These are phyloP conservation scores for Acutogordius australiensis DNA, from an alignment of 2,888 invertebrate species.

Conservation along the genomic window DNA sequence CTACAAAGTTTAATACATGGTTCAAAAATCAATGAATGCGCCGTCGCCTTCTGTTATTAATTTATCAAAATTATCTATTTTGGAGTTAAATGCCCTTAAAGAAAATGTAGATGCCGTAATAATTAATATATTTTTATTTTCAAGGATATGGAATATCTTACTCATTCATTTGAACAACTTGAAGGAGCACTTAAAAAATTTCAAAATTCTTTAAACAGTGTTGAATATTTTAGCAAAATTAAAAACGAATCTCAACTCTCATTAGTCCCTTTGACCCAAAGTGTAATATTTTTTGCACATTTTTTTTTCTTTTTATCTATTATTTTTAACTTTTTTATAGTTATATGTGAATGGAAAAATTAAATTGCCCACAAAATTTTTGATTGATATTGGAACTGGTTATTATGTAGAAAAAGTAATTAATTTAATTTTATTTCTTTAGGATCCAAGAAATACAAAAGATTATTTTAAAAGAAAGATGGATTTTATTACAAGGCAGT, in stretches of 20 bases:
- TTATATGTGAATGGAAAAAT: neutral
- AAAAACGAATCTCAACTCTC: neutral
- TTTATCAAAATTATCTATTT: neutral
- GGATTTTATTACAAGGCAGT: neutral
- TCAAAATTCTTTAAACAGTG: slow-evolving; percentile 2
- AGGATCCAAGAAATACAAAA: neutral
- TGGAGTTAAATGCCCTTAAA: neutral
- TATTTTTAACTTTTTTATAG: neutral
- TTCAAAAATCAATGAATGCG: too few species aligned
- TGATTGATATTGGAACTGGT: slow-evolving; percentile 7
- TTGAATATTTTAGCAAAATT: neutral
- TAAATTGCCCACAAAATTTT: neutral
- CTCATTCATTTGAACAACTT: slow-evolving; percentile 10
- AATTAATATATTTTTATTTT: neutral
- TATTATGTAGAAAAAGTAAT: slow-evolving; percentile 7
- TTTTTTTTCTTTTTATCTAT: too few species aligned
- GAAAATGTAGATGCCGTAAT: neutral
- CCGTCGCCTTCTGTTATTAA: too few species aligned
- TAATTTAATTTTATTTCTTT: too few species aligned
- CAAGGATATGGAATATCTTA: slow-evolving; percentile 9
- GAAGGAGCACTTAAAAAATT: slow-evolving; percentile 4
- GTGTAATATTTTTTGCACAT: neutral
- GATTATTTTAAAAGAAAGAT: slow-evolving; percentile 10
- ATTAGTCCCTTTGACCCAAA: neutral
- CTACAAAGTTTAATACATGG: too few species aligned